Conservation (phyloP, 2,888 invertebrate species). For the Dastarcus helophoroides region DNA sequence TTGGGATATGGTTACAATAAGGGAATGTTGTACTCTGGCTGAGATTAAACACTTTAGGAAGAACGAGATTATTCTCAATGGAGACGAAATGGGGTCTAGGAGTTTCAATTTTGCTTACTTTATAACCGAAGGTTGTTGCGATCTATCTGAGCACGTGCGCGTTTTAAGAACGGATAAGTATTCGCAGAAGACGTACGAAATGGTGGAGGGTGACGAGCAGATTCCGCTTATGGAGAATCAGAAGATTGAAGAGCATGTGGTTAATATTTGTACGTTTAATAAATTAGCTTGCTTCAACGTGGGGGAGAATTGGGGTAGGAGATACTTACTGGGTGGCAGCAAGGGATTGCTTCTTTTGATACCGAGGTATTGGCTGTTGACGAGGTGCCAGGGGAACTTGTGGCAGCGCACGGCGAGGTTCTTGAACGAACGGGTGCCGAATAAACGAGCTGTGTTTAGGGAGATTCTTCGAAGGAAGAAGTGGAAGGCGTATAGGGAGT, state of each 20-base stretch:
- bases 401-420: background rate
- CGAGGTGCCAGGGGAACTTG: too few species aligned
- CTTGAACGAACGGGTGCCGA: too few species aligned
- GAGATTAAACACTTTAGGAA: constrained; percentile 45
- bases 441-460: background rate
- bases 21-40: constrained; percentile 55
- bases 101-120: constrained; percentile 42
- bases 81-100: constrained; percentile 37
- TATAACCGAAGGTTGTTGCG: constrained; percentile 46
- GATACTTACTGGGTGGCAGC: background rate
- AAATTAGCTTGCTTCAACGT: constrained; percentile 1
- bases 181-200: too few species aligned
- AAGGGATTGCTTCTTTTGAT: too few species aligned
- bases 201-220: background rate
- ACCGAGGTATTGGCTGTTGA: constrained; percentile 1
- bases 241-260: constrained; percentile 1
- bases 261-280: background rate
- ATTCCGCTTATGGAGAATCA: background rate
- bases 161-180: too few species aligned
- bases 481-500: constrained; percentile 1
- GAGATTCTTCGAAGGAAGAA: background rate
- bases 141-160: constrained; percentile 47
- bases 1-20: constrained; percentile 45
- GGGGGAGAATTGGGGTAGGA: background rate
- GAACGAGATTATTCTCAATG: constrained; percentile 46